Percentiles rank a stretch among this genome's conserved stretches.
phyloP scores from a whole-genome alignment of 2,888 invertebrate genomes.

The Trichogramma dendrolimi region DNA sequence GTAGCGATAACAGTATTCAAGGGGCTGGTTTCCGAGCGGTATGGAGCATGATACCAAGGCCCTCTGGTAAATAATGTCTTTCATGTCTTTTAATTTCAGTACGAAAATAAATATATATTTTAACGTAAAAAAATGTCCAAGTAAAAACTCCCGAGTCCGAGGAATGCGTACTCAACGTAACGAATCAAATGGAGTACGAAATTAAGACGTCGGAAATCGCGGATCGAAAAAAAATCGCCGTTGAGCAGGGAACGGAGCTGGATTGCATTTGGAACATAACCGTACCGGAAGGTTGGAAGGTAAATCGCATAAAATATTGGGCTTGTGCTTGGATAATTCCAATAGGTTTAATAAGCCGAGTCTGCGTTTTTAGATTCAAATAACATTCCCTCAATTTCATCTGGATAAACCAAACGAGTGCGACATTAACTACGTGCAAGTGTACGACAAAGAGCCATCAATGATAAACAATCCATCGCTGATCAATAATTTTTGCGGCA shows the following conservation, averaged over 20 bases:
- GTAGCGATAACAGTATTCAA: constrained; percentile 77
- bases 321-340: neutral
- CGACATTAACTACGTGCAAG: constrained; percentile 70
- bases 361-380: constrained; percentile 59
- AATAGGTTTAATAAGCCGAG: neutral
- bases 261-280: constrained; percentile 74
- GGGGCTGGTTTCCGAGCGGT: constrained; percentile 75
- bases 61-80: constrained; percentile 11
- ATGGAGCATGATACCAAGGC: constrained; percentile 62
- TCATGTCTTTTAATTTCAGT: neutral
- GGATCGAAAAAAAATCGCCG: constrained; percentile 56
- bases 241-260: constrained; percentile 58
- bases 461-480: constrained; percentile 59
- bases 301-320: constrained; percentile 37
- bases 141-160: constrained; percentile 54
- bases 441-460: constrained; percentile 54
- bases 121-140: constrained; percentile 15
- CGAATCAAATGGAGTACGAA: constrained; percentile 53
- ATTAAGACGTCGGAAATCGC: constrained; percentile 59
- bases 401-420: constrained; percentile 74
- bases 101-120: neutral
- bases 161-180: constrained; percentile 59
- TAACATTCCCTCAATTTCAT: constrained; percentile 63
- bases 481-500: constrained; percentile 76
- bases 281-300: constrained; percentile 64